Base-by-base conservation (phyloP, 2,797 vertebrate genomes). In the Harpagifer antarcticus region DNA sequence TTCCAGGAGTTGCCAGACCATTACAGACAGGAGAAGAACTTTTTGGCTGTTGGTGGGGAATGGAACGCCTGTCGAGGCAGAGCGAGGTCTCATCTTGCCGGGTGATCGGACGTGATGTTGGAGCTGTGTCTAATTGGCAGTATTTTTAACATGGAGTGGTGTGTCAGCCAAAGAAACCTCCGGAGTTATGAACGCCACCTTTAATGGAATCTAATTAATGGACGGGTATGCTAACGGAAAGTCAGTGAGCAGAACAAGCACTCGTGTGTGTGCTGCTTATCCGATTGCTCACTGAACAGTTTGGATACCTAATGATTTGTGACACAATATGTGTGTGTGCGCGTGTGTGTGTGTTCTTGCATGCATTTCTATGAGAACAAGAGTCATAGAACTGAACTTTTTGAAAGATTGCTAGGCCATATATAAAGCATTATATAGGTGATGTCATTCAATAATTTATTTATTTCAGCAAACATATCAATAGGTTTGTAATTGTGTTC, bases 191-290 rank as follows among this genome's bases (percentile, higher is more conserved):
- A 88, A 90, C 82, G 85, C 71, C 91, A 92, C 80, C 84, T 87
- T 91, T 93, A 93, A 94, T 94, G 89, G 89, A 93, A 83, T 88
- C 89, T 93, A 92, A 93, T 94, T 93, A 93, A 88, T 67, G 82
- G 86, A 87, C 43, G 78, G 78, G 63, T 63, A 82, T 74, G 75
- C 81, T 68, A 83, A 86, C 71, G 78, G 81, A 66, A 81, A 90
- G 83, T 62, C 83, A 86, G 84, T 81, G 88, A 90, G 87, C 83
- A 85, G 85, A 88, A 87, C 79, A 83, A 78, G 74, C 62, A 69
- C 61, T 67, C 5, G 66, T 66, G 74, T 60, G 60, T 58, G 52
- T 19, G 31, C 33, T 45, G 37, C 55, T 80, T 71, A 64, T 80
- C 67, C 49, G 70, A 82, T 73, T 87, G 84, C 67, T 89, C 79